phyloP scores from a whole-genome alignment of 1,140 invertebrate species.

The Coelopa frigida region DNA sequence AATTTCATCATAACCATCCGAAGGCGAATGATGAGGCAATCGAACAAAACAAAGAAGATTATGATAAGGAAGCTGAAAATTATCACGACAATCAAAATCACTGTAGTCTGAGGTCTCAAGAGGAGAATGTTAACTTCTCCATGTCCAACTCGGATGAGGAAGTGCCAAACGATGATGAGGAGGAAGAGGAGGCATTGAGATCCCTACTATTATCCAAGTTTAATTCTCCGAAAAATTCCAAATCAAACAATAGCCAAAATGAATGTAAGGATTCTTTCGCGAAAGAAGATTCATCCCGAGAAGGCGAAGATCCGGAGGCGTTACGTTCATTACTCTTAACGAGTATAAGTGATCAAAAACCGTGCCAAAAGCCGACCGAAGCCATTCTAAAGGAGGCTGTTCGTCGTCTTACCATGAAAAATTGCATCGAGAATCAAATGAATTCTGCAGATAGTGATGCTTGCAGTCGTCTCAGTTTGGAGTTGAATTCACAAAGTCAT shows the following conservation, averaged over 20 bases:
- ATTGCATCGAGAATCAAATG: no score
- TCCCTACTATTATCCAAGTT: slow-evolving; percentile 31
- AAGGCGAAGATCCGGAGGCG: slow-evolving; percentile 29
- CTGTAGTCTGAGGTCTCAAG: no score
- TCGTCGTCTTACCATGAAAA: slow-evolving; percentile 19
- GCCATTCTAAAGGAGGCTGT: slow-evolving; percentile 34
- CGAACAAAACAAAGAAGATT: no score
- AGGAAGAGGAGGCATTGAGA: slow-evolving; percentile 32
- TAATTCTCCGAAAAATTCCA: slow-evolving; percentile 11
- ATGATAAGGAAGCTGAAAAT: no score
- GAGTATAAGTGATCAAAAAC: slow-evolving; percentile 25
- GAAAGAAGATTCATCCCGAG: slow-evolving; percentile 1
- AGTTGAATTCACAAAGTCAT: no score
- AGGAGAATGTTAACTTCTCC: no score
- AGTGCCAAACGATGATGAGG: slow-evolving; percentile 24
- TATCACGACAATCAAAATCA: no score
- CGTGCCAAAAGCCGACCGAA: slow-evolving; percentile 16
- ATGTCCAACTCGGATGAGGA: no score
- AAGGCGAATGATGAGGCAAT: no score
- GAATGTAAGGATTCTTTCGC: not conserved
- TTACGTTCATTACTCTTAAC: slow-evolving; percentile 22
- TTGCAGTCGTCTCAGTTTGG: no score
- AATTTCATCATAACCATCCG: no score
- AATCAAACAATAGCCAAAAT: slow-evolving; percentile 7
- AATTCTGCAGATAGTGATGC: no score